Evolutionary conservation across 2,797 vertebrate genomes (phyloP).

Genomic region (Rhincodon typus): DNA sequence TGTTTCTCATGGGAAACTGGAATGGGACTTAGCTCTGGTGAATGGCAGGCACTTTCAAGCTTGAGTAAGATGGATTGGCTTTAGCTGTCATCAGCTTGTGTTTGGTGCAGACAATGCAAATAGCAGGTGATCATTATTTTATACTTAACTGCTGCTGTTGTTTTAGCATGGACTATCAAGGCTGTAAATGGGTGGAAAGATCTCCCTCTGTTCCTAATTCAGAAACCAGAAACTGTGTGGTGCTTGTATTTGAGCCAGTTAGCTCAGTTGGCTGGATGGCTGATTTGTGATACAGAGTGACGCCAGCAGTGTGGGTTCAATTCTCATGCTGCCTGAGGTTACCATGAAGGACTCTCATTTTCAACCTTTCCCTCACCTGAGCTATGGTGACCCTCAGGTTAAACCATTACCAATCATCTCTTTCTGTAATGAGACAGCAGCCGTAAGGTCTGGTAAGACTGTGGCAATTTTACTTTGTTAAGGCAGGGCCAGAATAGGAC

Average conservation of each 20-base stretch:
- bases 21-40: constrained; percentile 17
- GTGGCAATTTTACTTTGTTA: no score
- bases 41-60: background rate
- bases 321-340: no score
- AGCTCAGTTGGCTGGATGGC: no score
- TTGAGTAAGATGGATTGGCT: constrained; percentile 24
- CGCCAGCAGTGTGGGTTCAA: no score
- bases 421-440: no score
- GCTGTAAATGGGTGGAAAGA: background rate
- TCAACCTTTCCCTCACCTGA: no score
- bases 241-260: background rate
- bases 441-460: no score
- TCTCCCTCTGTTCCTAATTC: background rate
- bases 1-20: background rate
- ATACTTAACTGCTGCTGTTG: background rate
- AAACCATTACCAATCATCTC: no score
- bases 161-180: background rate
- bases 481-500: no score
- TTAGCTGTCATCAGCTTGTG: background rate
- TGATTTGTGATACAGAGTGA: no score
- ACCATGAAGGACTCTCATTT: no score
- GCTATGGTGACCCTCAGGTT: no score
- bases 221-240: background rate
- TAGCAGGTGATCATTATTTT: background rate
- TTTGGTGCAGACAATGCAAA: background rate